Percentiles rank a stretch among this genome's conserved stretches.
These are phyloP conservation scores for Heliconius ethilla DNA, from an alignment of 2,888 invertebrate species.

Conservation along the genomic window DNA sequence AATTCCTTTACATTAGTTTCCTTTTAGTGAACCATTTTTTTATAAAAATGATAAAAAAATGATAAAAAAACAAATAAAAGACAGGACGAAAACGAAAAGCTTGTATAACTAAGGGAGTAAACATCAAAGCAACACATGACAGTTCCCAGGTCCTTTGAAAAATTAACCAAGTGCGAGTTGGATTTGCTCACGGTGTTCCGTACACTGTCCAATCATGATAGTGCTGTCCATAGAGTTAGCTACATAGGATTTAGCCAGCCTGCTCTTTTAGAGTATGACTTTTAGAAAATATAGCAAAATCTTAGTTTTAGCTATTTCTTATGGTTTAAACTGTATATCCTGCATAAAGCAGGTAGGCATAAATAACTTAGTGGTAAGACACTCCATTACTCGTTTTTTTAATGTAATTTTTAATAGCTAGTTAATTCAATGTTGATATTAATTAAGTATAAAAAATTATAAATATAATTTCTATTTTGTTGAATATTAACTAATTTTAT, in stretches of 20 bases:
- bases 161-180: conserved; percentile 17
- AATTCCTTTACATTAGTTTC: not conserved
- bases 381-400: too few species aligned
- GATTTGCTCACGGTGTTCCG: not conserved
- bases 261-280: not conserved
- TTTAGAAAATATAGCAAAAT: not conserved
- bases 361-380: not conserved
- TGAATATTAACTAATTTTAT: too few species aligned
- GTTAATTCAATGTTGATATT: too few species aligned
- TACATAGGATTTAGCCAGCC: not conserved
- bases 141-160: conserved; percentile 21
- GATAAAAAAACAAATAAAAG: not conserved
- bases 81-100: not conserved
- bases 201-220: conserved; percentile 5
- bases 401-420: too few species aligned
- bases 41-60: not conserved
- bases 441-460: too few species aligned
- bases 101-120: not conserved
- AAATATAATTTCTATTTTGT: too few species aligned
- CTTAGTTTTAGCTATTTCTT: not conserved
- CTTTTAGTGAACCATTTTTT: not conserved
- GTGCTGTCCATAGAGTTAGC: not conserved
- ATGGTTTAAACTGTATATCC: not conserved
- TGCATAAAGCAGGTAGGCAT: not conserved
- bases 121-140: conserved; percentile 9